Evolutionary conservation across 2,113 vertebrate genomes (phyloP).

Genomic region (Passer montanus): DNA sequence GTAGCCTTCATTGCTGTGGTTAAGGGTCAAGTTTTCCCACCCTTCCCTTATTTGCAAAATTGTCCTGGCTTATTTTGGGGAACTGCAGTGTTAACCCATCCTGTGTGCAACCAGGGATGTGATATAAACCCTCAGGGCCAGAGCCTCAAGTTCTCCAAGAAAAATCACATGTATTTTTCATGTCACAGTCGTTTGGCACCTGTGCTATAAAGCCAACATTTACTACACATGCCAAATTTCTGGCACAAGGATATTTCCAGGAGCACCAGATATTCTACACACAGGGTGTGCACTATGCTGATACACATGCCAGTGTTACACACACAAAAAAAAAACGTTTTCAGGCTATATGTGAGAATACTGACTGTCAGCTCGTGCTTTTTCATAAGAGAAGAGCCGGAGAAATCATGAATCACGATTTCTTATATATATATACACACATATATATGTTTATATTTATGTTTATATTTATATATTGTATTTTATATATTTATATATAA

Average conservation of each 20-base stretch:
- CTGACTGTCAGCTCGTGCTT: background rate
- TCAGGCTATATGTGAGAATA: background rate
- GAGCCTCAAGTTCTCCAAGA: background rate
- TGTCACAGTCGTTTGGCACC: background rate
- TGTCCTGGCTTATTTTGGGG: background rate
- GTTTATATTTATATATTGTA: background rate
- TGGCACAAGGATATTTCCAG: background rate
- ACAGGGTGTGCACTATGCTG: background rate
- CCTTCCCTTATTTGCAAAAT: background rate
- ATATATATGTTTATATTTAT: background rate
- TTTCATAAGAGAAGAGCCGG: background rate
- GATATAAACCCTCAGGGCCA: background rate
- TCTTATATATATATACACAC: too few relatives aligned
- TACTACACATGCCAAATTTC: rapidly evolving
- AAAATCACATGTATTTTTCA: background rate
- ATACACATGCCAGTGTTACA: background rate
- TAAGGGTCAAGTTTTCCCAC: background rate
- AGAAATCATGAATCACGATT: rapidly evolving
- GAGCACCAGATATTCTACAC: background rate
- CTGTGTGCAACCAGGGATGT: rapidly evolving
- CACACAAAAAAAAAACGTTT: rapidly evolving
- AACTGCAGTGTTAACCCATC: rapidly evolving
- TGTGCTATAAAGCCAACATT: background rate
- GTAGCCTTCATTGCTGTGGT: background rate
- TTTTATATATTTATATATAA: too few relatives aligned